Evolutionary conservation across 2,888 invertebrate species (phyloP).

Genomic region (Taphrorychus bicolor): DNA sequence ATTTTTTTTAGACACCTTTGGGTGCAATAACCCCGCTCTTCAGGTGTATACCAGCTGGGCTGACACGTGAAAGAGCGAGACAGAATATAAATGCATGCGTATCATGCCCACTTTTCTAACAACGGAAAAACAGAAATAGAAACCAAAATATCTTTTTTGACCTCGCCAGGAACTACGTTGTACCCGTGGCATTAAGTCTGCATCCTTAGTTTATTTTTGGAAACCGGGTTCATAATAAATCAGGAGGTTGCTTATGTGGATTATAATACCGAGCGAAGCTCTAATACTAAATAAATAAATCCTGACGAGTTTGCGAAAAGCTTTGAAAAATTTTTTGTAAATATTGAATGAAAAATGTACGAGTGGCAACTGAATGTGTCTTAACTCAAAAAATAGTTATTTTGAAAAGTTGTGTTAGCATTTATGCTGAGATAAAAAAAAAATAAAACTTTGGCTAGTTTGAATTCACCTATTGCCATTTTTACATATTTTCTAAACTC

Average conservation of each 20-base stretch:
- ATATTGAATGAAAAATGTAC: no score
- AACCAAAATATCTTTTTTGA: constrained; percentile 16
- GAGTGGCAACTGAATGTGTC: no score
- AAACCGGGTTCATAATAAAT: constrained; percentile 27
- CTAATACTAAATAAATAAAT: constrained; percentile 15
- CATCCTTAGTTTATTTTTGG: constrained; percentile 37
- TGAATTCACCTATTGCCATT: no score
- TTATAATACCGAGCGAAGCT: constrained; percentile 8
- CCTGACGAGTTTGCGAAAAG: not conserved
- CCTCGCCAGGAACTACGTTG: constrained; percentile 30
- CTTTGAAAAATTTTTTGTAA: not conserved
- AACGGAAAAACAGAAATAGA: constrained; percentile 23
- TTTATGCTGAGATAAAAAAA: no score
- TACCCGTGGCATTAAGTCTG: constrained; percentile 24
- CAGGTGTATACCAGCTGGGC: not conserved
- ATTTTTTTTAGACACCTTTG: not conserved
- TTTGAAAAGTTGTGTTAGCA: no score
- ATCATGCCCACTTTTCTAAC: constrained; percentile 8
- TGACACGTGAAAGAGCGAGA: not conserved
- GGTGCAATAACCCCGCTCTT: no score
- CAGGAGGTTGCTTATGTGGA: constrained; percentile 11
- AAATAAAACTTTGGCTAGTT: no score
- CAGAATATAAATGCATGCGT: not conserved
- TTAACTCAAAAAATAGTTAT: no score
- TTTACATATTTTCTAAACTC: no score